phyloP scores from a whole-genome alignment of 2,797 vertebrate genomes.

The Leptodactylus fallax region DNA sequence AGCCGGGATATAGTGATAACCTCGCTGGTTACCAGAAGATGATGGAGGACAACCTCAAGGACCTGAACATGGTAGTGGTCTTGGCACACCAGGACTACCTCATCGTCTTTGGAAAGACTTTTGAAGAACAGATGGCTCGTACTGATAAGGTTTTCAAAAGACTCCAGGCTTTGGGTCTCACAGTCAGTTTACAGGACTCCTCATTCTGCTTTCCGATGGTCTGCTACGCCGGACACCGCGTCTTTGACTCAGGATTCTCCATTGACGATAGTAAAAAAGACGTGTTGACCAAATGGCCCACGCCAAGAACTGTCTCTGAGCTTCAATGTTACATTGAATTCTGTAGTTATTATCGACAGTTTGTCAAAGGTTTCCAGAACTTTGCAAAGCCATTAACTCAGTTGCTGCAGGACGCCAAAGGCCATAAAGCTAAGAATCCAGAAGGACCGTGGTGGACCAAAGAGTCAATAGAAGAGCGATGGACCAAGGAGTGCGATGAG shows the following conservation, averaged over 20 bases:
- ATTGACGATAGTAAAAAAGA: not conserved
- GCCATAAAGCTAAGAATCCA: not conserved
- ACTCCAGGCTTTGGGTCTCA: too few species aligned
- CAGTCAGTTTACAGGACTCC: not conserved
- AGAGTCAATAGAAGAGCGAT: slow-evolving; percentile 13
- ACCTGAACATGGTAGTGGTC: not conserved
- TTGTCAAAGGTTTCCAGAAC: not conserved
- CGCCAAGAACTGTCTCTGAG: not conserved
- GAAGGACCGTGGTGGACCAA: not conserved
- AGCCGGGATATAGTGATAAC: not conserved
- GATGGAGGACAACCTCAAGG: not conserved
- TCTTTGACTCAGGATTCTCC: not conserved
- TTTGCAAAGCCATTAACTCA: not conserved
- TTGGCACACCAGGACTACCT: slow-evolving; percentile 24
- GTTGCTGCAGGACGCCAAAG: not conserved
- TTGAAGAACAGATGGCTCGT: not conserved
- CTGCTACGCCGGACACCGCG: not conserved
- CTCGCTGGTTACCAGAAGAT: not conserved
- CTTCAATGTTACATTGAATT: slow-evolving; percentile 12
- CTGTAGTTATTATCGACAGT: slow-evolving; percentile 29
- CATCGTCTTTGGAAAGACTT: not conserved
- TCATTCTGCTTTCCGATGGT: fast-evolving
- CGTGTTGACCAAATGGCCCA: slow-evolving; percentile 8
- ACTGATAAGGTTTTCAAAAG: not conserved
- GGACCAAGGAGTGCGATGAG: slow-evolving; percentile 6